Conservation (phyloP, 1,140 invertebrate genomes). For the Lucilia cuprina region DNA sequence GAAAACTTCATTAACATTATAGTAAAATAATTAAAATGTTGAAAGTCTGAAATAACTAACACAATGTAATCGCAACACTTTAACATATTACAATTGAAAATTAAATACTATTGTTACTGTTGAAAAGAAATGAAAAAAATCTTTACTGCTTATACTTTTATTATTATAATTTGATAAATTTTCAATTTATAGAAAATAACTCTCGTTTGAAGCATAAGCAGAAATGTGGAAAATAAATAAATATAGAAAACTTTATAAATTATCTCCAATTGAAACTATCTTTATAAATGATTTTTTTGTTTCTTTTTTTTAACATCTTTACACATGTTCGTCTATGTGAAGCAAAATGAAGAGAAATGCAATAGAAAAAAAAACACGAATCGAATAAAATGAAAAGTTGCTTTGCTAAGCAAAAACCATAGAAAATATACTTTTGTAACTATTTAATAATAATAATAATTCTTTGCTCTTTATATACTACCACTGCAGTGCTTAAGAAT, state of each 20-base stretch:
- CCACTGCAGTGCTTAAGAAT: not conserved
- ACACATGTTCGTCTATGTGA: not conserved
- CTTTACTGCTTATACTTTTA: not conserved
- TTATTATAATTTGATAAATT: not conserved
- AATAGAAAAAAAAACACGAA: not conserved
- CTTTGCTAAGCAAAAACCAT: not conserved
- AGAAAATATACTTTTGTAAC: not conserved
- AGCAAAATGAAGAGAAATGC: no score
- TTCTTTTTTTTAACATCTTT: not conserved
- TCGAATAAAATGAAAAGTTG: not conserved
- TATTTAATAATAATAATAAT: slow-evolving; percentile 9
- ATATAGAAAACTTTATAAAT: not conserved
- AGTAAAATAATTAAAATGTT: no score
- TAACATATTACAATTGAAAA: no score
- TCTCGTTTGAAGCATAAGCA: not conserved
- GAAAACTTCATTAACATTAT: no score
- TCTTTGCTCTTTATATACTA: slow-evolving; percentile 1
- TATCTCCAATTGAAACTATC: not conserved
- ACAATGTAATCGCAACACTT: no score
- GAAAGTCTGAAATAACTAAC: no score
- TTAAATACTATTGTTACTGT: no score
- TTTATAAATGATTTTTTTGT: not conserved
- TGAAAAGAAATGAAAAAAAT: not conserved
- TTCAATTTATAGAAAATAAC: not conserved
- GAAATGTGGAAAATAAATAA: not conserved